phyloP scores from a whole-genome alignment of 2,888 invertebrate genomes.

The Colostygia pectinataria region DNA sequence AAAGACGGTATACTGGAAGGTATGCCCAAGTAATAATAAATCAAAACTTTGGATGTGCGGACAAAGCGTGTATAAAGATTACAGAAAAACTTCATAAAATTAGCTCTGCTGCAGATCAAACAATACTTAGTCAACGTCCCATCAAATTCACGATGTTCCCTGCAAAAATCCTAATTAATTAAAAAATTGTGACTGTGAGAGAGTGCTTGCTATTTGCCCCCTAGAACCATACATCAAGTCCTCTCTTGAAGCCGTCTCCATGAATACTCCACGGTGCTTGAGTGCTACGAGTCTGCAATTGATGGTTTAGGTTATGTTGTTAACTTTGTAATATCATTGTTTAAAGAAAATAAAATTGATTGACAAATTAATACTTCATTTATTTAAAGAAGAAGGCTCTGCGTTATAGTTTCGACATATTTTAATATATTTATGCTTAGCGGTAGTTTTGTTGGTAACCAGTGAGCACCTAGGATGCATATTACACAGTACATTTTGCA shows the following conservation, averaged over 20 bases:
- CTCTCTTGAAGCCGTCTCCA: constrained; percentile 38
- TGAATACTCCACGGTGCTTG: constrained; percentile 45
- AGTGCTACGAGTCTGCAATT: constrained; percentile 41
- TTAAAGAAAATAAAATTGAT: no score
- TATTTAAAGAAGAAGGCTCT: no score
- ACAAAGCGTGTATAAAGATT: no score
- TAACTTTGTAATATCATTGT: constrained; percentile 8
- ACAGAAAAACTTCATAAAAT: no score
- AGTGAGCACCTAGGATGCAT: background rate
- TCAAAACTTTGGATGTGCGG: no score
- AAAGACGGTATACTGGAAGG: no score
- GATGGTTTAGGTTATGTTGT: constrained; percentile 32
- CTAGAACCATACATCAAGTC: constrained; percentile 29
- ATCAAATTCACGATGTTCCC: constrained; percentile 11
- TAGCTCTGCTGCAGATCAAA: background rate
- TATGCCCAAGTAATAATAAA: no score
- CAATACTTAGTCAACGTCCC: background rate
- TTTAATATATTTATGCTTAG: no score
- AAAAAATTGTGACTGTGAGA: no score
- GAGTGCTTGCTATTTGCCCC: constrained; percentile 28
- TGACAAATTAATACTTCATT: no score
- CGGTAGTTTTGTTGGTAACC: no score
- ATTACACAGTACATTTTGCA: constrained; percentile 6
- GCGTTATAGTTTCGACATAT: no score
- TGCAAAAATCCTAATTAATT: constrained; percentile 17